A percentile compares a stretch with the other conserved stretches of the same genome.
phyloP scores from a whole-genome alignment of 2,888 invertebrate species.

The Aleiodes leptofemur region DNA sequence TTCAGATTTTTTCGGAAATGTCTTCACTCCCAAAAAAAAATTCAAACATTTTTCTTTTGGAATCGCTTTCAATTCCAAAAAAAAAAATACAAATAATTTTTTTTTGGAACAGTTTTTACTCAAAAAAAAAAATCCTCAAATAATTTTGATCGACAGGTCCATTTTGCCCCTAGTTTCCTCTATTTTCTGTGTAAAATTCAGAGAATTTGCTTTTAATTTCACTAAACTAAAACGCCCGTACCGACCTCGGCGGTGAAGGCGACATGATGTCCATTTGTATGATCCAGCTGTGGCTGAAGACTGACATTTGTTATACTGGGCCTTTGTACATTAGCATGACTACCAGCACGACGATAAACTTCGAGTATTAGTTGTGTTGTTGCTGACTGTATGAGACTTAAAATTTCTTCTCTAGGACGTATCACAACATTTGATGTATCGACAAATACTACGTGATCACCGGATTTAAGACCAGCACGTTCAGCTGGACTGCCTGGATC shows the following conservation, averaged over 20 bases:
- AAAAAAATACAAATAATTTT: no score
- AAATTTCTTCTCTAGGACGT: conserved; percentile 82
- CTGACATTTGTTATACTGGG: conserved; percentile 68
- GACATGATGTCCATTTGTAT: conserved; percentile 75
- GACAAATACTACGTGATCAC: conserved; percentile 92
- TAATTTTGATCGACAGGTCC: background rate
- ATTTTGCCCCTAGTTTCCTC: no score
- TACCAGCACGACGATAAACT: conserved; percentile 70
- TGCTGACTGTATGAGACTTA: conserved; percentile 80
- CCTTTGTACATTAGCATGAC: conserved; percentile 62
- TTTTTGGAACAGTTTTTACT: no score
- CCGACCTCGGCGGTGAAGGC: conserved; percentile 95
- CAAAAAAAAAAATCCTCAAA: no score
- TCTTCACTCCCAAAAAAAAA: no score
- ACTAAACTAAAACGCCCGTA: conserved; percentile 88
- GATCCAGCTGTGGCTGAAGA: conserved; percentile 61
- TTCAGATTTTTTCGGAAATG: conserved; percentile 47
- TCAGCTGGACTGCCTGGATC: conserved; percentile 90
- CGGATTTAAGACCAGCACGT: conserved; percentile 87
- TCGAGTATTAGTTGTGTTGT: conserved; percentile 71
- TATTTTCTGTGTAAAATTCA: conserved; percentile 45
- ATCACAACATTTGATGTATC: conserved; percentile 92
- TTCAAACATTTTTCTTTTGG: no score
- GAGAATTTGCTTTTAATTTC: conserved; percentile 57
- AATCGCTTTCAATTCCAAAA: no score